Base-by-base conservation (phyloP, 2,888 invertebrate genomes). In the Neria commutata region DNA sequence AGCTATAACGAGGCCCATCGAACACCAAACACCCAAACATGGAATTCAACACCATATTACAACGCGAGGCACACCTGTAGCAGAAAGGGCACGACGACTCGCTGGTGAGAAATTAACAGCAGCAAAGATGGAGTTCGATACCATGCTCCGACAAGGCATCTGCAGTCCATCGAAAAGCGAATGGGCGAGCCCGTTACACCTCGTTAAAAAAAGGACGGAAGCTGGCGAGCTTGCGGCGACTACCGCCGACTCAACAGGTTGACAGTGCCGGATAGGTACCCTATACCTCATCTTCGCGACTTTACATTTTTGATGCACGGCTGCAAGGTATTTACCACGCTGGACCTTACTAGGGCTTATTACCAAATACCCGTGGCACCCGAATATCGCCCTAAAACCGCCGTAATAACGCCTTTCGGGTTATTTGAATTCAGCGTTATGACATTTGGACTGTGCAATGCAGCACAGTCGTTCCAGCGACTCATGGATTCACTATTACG, bases 151-250 rank as follows among this genome's bases (percentile, higher is more conserved):
- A 21, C 60, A 69, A 23, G 83, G 80, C 0, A 79, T 82, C 10
- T 79, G 79, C 29, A 67, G 80, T 2, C 81, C 79, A 0, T 82
- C 81, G 0, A 74, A 72, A 4, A 79, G 79, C 34, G 62, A 69
- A 2, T 83, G 79, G 80, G 69, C 81, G 0, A 77, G 72, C 42
- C 82, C 78, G 1, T 63, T 83, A 0, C 75, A 76, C 51, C 54
- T 77, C 60, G 71, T 68, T 58, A 53, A 10, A 75, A 75, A 58
- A 60, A 56, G 21, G 54, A 65, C 6, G 66, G 64, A 1, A 54
- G 56, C 1, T 76, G 74, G 75, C 49, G 77, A 10, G 69, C 74
- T 0, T 75, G 77, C 52, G 75, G 77, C 0, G 74, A 79, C 37
- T 77, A 73, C 48, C 61, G 76, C 0, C 29, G 25, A 1, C 58